A percentile compares a stretch with the other conserved stretches of the same genome.
phyloP scores from a whole-genome alignment of 2,797 vertebrate species.

The Pangasius djambal region DNA sequence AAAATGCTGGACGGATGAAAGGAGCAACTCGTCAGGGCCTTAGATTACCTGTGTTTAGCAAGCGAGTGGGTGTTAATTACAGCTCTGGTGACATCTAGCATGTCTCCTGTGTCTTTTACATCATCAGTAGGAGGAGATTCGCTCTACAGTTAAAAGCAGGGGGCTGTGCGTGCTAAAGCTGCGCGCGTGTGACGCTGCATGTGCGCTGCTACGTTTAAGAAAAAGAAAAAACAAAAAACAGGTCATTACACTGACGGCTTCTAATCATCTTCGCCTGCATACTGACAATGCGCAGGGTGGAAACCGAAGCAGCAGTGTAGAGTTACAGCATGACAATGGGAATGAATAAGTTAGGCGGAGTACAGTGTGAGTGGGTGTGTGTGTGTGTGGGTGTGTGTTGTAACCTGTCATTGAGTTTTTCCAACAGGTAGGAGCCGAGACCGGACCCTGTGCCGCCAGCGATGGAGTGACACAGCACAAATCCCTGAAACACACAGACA shows the following conservation, averaged over 20 bases:
- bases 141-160: not conserved
- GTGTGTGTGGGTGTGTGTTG: conserved; percentile 20
- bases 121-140: not conserved
- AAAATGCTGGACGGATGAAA: not conserved
- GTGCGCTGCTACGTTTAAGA: not conserved
- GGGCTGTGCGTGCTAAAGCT: not conserved
- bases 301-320: not conserved
- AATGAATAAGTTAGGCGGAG: not conserved
- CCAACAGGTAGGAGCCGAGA: conserved; percentile 92
- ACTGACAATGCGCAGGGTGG: conserved; percentile 23
- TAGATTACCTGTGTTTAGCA: not conserved
- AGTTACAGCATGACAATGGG: conserved; percentile 13
- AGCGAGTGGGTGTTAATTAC: not conserved
- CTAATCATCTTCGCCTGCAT: conserved; percentile 40
- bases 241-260: conserved; percentile 42
- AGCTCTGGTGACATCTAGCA: not conserved
- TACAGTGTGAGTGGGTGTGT: conserved; percentile 4
- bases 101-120: not conserved
- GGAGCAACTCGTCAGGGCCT: not conserved
- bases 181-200: not conserved
- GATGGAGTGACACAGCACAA: conserved; percentile 95
- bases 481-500: conserved; percentile 78
- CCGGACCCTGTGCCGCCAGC: conserved; percentile 94
- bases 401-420: conserved; percentile 95
- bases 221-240: not conserved